phyloP scores from a whole-genome alignment of 1,140 invertebrate genomes.

The Phortica variegata region DNA sequence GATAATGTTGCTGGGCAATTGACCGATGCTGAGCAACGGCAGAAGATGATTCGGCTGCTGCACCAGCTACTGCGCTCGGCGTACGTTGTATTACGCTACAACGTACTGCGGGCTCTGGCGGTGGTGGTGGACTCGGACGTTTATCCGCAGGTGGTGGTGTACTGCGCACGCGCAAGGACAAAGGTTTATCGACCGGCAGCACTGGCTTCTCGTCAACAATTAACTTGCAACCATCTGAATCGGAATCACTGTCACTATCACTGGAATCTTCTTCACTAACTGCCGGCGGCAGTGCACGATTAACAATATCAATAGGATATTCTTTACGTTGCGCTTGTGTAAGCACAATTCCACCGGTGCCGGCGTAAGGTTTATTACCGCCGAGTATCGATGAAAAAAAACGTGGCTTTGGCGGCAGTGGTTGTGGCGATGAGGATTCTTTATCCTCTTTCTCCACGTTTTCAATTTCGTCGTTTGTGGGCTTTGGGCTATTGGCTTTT shows the following conservation, averaged over 20 bases:
- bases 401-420: slow-evolving; percentile 58
- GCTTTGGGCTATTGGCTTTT: slow-evolving; percentile 31
- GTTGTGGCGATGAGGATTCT: slow-evolving; percentile 2
- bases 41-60: slow-evolving; percentile 57
- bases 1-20: slow-evolving; percentile 35
- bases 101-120: slow-evolving; percentile 57
- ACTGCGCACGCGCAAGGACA: slow-evolving; percentile 48
- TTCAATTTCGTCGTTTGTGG: slow-evolving; percentile 3
- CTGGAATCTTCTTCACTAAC: slow-evolving; percentile 13
- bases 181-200: slow-evolving; percentile 56
- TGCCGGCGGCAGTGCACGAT: slow-evolving; percentile 23
- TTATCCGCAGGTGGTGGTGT: slow-evolving; percentile 61
- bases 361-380: slow-evolving; percentile 73
- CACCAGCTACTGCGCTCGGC: slow-evolving; percentile 58
- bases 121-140: slow-evolving; percentile 58
- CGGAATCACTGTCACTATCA: slow-evolving; percentile 34
- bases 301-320: slow-evolving; percentile 62
- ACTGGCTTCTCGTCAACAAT: slow-evolving; percentile 59
- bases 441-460: not conserved
- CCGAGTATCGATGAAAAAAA: slow-evolving; percentile 77
- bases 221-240: slow-evolving; percentile 42
- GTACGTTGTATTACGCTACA: slow-evolving; percentile 82
- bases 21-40: not conserved
- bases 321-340: slow-evolving; percentile 78
- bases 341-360: slow-evolving; percentile 64